Evolutionary conservation across 2,888 invertebrate genomes (phyloP), one percentile per base, ranked within the genome.

Genomic region (Pachydiplax longipennis): DNA sequence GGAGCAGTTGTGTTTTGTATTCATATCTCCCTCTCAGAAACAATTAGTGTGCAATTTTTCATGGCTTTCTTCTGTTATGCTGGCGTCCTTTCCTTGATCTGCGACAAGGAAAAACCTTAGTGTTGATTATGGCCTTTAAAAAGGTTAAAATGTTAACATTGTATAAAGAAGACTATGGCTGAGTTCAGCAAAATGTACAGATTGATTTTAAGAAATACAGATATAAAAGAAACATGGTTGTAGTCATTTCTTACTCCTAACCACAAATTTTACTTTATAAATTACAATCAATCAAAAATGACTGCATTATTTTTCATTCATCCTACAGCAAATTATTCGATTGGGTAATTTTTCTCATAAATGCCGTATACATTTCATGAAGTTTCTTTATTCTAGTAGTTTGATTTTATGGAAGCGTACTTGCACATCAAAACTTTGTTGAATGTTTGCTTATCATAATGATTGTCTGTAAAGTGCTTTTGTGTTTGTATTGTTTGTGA

Each of bases 131-230:
- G 90, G 61, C 81, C 90, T 90, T 81, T 61, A 35, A 31, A 48
- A 81, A 90, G 81, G 90, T 58, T 81, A 81, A 80, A 58, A 53
- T 90, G 90, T 90, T 90, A 90, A 90, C 81, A 80, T 80, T 90
- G 90, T 90, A 90, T 90, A 90, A 91, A 91, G 83, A 91, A 81
- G 83, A 81, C 90, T 58, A 90, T 90, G 81, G 91, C 91, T 91
- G 87, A 91, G 61, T 91, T 48, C 91, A 91, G 91, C 91, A 90
- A 91, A 91, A 81, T 91, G 91, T 83, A 83, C 83, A 87, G 82
- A 91, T 65, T 80, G 91, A 91, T 91, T 91, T 91, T 91, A 91
- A 91, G 91, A 91, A 91, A 91, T 91, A 91, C 90, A 91, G 80
- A 83, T 73, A 83, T 87, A 44, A 90, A 91, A 91, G 61, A 82